A percentile compares a stretch with the other conserved stretches of the same genome.
Conservation (phyloP, 2,113 vertebrate species). For the Boulengeromyrus knoepffleri region DNA sequence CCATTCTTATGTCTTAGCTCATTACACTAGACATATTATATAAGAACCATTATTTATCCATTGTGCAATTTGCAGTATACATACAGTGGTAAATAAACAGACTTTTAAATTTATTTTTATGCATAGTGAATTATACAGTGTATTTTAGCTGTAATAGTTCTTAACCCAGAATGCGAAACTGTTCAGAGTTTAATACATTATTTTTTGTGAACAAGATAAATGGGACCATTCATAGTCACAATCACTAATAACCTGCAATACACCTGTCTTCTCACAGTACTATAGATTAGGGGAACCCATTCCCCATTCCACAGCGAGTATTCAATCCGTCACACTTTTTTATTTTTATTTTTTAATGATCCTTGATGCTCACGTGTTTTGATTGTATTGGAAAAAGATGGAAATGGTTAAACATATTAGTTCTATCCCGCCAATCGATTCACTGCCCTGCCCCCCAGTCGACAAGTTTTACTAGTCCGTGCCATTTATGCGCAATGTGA, state of each 20-base stretch:
- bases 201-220: not conserved
- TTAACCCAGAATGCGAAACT: not conserved
- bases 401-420: not conserved
- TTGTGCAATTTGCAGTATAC: not conserved
- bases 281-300: not conserved
- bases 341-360: not conserved
- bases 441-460: not conserved
- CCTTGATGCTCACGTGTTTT: not conserved
- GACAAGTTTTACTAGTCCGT: not conserved
- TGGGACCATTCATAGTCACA: not conserved
- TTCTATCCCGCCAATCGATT: not conserved
- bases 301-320: not conserved
- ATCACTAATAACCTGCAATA: not conserved
- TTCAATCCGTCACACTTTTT: not conserved
- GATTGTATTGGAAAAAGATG: not conserved
- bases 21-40: not conserved
- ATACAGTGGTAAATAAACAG: not conserved
- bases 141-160: not conserved
- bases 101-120: not conserved
- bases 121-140: not conserved
- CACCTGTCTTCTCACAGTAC: not conserved
- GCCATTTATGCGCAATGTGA: not conserved
- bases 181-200: not conserved
- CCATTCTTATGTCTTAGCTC: not conserved
- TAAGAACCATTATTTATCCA: not conserved